Conservation (phyloP, 2,797 vertebrate species). For the Lacerta viridis region DNA sequence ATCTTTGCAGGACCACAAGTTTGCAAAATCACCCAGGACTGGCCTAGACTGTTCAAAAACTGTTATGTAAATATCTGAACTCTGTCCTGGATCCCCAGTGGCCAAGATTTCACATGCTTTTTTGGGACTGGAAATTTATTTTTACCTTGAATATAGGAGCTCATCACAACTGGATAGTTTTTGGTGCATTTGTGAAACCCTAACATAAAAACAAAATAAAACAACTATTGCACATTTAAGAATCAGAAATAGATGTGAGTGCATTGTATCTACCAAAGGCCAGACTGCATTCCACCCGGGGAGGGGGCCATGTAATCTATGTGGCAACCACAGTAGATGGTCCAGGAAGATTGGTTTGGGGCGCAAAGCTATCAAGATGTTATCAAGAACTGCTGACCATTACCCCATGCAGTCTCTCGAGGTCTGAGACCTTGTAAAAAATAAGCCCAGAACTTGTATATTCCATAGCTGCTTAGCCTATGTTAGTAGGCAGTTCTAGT, state of each 20-base stretch:
- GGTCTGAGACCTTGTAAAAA: neutral
- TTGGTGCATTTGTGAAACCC: neutral
- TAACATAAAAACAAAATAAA: neutral
- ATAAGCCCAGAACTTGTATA: neutral
- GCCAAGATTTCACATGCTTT: neutral
- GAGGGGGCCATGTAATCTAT: neutral
- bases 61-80: neutral
- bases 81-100: neutral
- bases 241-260: neutral
- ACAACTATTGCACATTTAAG: neutral
- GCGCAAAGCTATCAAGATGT: neutral
- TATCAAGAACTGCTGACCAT: no score
- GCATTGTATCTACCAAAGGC: neutral
- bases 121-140: neutral
- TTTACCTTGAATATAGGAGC: neutral
- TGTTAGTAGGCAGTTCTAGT: neutral
- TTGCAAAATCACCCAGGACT: neutral
- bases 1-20: neutral
- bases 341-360: neutral
- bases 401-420: no score
- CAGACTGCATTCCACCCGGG: neutral
- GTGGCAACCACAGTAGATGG: neutral
- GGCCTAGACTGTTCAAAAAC: neutral
- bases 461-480: neutral
- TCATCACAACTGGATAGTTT: neutral